These are phyloP conservation scores for Rhinophrynus dorsalis DNA, from an alignment of 2,797 vertebrate species.

Conservation along the genomic window DNA sequence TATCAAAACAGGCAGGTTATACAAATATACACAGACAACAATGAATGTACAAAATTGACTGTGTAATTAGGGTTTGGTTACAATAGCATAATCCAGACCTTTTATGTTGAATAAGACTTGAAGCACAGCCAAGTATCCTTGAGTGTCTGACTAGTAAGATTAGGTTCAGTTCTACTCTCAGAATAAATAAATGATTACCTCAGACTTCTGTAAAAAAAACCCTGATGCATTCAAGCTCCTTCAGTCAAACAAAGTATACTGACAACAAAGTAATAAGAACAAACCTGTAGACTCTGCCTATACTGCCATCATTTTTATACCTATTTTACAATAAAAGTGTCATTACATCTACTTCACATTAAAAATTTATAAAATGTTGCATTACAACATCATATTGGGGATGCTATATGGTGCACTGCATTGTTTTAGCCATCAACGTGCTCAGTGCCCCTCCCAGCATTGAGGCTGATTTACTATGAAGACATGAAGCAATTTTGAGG, in stretches of 20 bases:
- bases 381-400: too few relatives aligned
- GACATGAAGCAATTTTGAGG: too few relatives aligned
- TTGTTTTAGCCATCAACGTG: too few relatives aligned
- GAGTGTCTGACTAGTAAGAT: constrained; percentile 2
- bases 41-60: constrained; percentile 29
- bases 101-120: constrained; percentile 10
- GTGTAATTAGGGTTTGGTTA: constrained; percentile 40
- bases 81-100: constrained; percentile 3
- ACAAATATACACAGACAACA: constrained; percentile 20
- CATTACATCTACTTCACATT: too few relatives aligned
- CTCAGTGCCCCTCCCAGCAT: too few relatives aligned
- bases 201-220: constrained; percentile 14
- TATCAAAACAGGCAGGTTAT: constrained; percentile 5
- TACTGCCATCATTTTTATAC: too few relatives aligned
- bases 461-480: too few relatives aligned
- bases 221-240: constrained; percentile 10
- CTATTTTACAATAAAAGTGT: too few relatives aligned
- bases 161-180: constrained; percentile 1
- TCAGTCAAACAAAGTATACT: constrained; percentile 19
- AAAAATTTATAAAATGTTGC: too few relatives aligned
- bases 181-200: constrained; percentile 4
- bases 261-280: constrained; percentile 3
- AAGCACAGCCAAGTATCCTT: constrained; percentile 11
- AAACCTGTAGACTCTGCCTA: too few relatives aligned
- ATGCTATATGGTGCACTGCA: too few relatives aligned